These are phyloP conservation scores for Halyomorpha halys DNA, from an alignment of 1,140 invertebrate genomes.

Conservation along the genomic window DNA sequence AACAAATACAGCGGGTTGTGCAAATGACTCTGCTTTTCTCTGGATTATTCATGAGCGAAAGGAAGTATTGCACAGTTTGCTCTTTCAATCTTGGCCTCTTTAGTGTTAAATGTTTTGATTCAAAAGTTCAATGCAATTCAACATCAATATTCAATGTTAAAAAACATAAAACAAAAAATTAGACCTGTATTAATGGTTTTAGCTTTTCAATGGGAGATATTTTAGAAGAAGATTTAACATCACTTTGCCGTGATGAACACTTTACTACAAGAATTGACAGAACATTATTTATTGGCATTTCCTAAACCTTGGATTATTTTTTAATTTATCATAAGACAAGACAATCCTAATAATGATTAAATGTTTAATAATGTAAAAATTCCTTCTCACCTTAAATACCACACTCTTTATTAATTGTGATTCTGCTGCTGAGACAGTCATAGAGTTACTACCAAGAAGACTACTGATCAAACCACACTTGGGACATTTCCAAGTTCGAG, in stretches of 20 bases:
- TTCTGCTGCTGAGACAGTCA: constrained; percentile 39
- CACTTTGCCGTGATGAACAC: neutral
- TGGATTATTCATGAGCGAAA: too few species aligned
- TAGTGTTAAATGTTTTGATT: too few species aligned
- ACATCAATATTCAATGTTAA: neutral
- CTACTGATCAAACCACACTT: constrained; percentile 46
- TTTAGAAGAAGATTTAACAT: neutral
- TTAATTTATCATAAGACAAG: neutral
- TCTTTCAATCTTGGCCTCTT: too few species aligned
- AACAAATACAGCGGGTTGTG: too few species aligned
- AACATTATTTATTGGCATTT: neutral
- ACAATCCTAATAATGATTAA: too few species aligned
- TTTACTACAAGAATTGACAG: neutral
- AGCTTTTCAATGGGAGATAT: neutral
- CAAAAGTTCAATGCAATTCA: neutral
- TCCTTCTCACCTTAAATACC: constrained; percentile 36
- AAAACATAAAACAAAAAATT: neutral
- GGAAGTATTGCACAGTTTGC: too few species aligned
- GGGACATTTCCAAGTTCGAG: constrained; percentile 46
- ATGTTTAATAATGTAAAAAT: neutral
- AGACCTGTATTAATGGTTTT: too few species aligned
- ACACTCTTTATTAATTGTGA: constrained; percentile 39
- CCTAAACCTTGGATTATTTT: neutral
- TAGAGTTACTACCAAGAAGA: constrained; percentile 37
- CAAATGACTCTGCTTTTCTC: too few species aligned